Evolutionary conservation across 2,113 vertebrate genomes (phyloP), one percentile per base, ranked within the genome.

Genomic region (Ondatra zibethicus): DNA sequence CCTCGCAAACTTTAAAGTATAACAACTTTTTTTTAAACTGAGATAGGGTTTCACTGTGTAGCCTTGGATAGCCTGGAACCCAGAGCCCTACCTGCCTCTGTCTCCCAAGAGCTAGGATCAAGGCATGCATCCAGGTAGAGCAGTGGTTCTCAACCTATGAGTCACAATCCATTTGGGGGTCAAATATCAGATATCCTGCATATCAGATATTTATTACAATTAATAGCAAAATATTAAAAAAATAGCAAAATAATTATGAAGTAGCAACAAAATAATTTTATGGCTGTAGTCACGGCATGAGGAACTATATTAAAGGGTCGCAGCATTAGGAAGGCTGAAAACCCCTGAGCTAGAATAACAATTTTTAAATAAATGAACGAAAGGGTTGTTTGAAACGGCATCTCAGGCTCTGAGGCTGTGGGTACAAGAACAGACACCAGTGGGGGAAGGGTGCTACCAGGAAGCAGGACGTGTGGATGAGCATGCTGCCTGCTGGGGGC

Each of bases 401-500:
- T n/a, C 27, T 50, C 50, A 47, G 66, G 70, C 58, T 70, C 29
- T 50, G 19, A n/a, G 33, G 42, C 29, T 10, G 5, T 72, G 27
- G 65, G 47, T 47, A 66, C 84, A 88, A 68, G 82, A 76, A 80
- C 63, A 80, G 88, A 90, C 88, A 75, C 63, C 39, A 2, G 76
- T 36, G 92, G 95, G 96, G 95, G 91, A 94, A 70, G 97, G 96
- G 93, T 86, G 52, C 65, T 90, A 80, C 72, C 58, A 93, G 94
- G 96, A 96, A 97, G 95, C 89, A 94, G 96, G 95, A 96, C 81
- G 77, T 92, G 68, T 92, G 68, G 93, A 97, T 86, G 77, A 91
- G 63, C 45, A 52, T 11, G 68, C 94, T 87, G 87, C 93, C 96
- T 97, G 96, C 96, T 97, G 92, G 96, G 96, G 96, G 95, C 94